Evolutionary conservation across 1,140 invertebrate species (phyloP).

Genomic region (Danaus plexippus): DNA sequence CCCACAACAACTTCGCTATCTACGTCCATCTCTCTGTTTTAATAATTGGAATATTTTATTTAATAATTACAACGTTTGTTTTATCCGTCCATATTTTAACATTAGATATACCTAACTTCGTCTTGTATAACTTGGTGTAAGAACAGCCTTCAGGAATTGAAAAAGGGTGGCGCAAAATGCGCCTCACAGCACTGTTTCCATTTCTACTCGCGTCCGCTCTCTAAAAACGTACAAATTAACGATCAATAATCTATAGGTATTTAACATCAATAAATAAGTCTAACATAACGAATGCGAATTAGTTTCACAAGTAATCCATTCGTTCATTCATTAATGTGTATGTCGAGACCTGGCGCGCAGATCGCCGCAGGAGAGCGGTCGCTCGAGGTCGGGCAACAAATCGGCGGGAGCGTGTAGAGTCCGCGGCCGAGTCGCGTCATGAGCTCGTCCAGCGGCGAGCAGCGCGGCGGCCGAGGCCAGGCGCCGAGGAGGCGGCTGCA

Average conservation of each 20-base stretch:
- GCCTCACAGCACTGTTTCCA: slow-evolving; percentile 91
- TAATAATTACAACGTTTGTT: slow-evolving; percentile 73
- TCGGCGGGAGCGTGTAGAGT: slow-evolving; percentile 53
- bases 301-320: neutral
- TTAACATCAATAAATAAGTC: neutral
- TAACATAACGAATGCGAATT: too few relatives aligned
- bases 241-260: neutral
- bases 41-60: slow-evolving; percentile 74
- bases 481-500: slow-evolving; percentile 80
- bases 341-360: slow-evolving; percentile 44
- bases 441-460: slow-evolving; percentile 36
- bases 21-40: slow-evolving; percentile 67
- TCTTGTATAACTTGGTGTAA: slow-evolving; percentile 72
- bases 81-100: slow-evolving; percentile 69
- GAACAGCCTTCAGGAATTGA: slow-evolving; percentile 71
- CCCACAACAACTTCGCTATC: slow-evolving; percentile 69
- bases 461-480: slow-evolving; percentile 52
- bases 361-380: slow-evolving; percentile 61
- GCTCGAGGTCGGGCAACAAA: slow-evolving; percentile 56
- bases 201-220: slow-evolving; percentile 78
- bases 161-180: slow-evolving; percentile 65
- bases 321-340: neutral
- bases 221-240: slow-evolving; percentile 32
- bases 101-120: slow-evolving; percentile 70
- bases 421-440: slow-evolving; percentile 56